These are phyloP conservation scores for Lasioglossum morio DNA, from an alignment of 2,888 invertebrate genomes.

Conservation along the genomic window DNA sequence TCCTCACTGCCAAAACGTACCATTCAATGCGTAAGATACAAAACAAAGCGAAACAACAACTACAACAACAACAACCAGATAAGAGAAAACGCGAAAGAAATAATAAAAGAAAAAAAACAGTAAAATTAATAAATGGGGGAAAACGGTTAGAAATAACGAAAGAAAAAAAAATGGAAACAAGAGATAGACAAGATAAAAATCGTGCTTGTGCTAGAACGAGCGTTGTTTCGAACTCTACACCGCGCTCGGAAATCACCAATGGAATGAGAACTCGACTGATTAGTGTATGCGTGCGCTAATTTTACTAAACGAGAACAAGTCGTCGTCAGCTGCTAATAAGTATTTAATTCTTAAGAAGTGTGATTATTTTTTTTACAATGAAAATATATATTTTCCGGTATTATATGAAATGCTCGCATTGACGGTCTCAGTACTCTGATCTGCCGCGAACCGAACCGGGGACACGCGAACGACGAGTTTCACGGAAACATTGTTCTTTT, in stretches of 20 bases:
- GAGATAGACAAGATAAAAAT: slow-evolving; percentile 31
- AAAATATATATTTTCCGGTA: slow-evolving; percentile 84
- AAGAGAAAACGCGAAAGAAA: slow-evolving; percentile 3
- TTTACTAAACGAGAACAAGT: slow-evolving; percentile 79
- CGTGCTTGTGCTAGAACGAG: slow-evolving; percentile 72
- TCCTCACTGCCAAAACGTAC: slow-evolving; percentile 83
- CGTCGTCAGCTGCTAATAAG: slow-evolving; percentile 81
- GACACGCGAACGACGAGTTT: neutral
- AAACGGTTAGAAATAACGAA: slow-evolving; percentile 12
- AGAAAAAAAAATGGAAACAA: slow-evolving; percentile 12
- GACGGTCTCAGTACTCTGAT: slow-evolving; percentile 74
- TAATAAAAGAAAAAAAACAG: slow-evolving; percentile 8
- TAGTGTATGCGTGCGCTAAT: slow-evolving; percentile 81
- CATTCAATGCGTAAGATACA: slow-evolving; percentile 73
- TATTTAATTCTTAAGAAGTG: slow-evolving; percentile 84
- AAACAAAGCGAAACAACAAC: slow-evolving; percentile 38
- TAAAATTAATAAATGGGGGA: neutral
- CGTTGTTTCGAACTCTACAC: slow-evolving; percentile 38
- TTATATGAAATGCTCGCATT: slow-evolving; percentile 84
- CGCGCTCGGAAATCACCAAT: slow-evolving; percentile 66
- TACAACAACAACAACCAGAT: slow-evolving; percentile 5
- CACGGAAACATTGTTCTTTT: neutral
- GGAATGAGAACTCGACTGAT: slow-evolving; percentile 78
- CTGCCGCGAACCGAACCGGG: neutral
- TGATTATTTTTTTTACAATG: slow-evolving; percentile 84